Evolutionary conservation across 2,888 invertebrate genomes (phyloP).

Genomic region (Leptinotarsa haldemani): DNA sequence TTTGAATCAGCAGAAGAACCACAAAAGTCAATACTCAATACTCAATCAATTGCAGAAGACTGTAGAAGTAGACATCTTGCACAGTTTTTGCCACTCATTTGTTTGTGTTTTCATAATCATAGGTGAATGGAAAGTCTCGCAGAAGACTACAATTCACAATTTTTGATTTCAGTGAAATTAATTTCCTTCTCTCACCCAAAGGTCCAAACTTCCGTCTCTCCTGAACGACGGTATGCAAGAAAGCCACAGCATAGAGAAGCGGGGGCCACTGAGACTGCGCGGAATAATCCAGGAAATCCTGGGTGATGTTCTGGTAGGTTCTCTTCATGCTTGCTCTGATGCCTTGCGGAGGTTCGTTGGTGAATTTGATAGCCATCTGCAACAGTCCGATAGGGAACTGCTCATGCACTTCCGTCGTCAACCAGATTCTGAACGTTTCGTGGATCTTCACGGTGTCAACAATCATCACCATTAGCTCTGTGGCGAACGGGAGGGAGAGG

Average conservation of each 20-base stretch:
- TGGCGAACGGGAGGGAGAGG: slow-evolving; percentile 92
- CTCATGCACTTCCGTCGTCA: slow-evolving; percentile 91
- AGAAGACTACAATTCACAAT: no score
- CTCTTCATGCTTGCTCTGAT: slow-evolving; percentile 94
- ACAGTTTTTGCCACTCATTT: no score
- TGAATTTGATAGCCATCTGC: slow-evolving; percentile 96
- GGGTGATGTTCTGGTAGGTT: slow-evolving; percentile 90
- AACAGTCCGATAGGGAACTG: slow-evolving; percentile 88
- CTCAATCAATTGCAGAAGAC: no score
- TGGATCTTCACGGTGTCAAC: slow-evolving; percentile 87
- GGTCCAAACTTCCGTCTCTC: slow-evolving; percentile 96
- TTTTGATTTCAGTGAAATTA: no score
- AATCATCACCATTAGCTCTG: slow-evolving; percentile 90
- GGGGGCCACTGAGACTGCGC: slow-evolving; percentile 94
- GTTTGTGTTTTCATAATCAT: no score
- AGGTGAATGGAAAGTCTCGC: no score
- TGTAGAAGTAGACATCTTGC: no score
- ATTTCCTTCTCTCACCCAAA: slow-evolving; percentile 64
- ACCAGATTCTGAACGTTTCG: slow-evolving; percentile 85
- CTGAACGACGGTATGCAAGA: slow-evolving; percentile 94
- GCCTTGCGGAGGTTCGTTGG: slow-evolving; percentile 96
- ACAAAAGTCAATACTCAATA: no score
- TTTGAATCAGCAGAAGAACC: no score
- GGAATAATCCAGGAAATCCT: slow-evolving; percentile 93
- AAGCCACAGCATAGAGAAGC: slow-evolving; percentile 91